These are phyloP conservation scores for Phylloscopus trochiloides DNA, from an alignment of 2,113 vertebrate genomes.

Conservation along the genomic window DNA sequence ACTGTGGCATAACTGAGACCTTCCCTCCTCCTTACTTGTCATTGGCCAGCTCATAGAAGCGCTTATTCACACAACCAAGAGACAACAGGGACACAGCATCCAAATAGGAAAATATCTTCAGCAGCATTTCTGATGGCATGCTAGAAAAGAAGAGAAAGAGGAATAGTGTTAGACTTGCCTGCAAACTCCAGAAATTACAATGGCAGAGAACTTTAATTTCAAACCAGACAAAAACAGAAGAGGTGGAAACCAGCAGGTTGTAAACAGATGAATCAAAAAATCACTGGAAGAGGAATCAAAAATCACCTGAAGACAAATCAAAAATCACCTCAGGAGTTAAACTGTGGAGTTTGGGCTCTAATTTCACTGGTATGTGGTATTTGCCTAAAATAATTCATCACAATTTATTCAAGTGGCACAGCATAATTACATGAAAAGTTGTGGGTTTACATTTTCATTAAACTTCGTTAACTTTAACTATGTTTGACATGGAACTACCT, in stretches of 20 bases:
- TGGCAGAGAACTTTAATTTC: neutral
- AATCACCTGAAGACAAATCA: neutral
- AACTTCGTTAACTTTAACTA: neutral
- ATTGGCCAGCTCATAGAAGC: constrained; percentile 79
- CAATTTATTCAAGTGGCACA: neutral
- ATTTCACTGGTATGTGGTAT: neutral
- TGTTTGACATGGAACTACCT: neutral
- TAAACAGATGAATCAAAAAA: neutral
- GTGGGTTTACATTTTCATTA: neutral
- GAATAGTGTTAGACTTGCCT: neutral
- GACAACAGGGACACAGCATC: constrained; percentile 79
- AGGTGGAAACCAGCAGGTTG: neutral
- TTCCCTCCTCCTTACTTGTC: constrained; percentile 82
- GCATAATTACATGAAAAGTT: neutral
- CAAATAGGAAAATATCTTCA: constrained; percentile 86
- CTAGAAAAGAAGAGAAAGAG: constrained; percentile 64
- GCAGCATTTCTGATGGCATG: constrained; percentile 82
- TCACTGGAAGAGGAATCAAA: neutral
- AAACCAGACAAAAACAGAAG: neutral
- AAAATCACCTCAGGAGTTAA: neutral
- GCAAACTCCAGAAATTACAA: neutral
- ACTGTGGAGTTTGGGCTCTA: neutral
- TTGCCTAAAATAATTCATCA: neutral
- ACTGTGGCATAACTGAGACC: neutral
- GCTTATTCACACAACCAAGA: constrained; percentile 79